Evolutionary conservation across 2,888 invertebrate genomes (phyloP), one percentile per base, ranked within the genome.

Genomic region (Acanthosepion esculentum): DNA sequence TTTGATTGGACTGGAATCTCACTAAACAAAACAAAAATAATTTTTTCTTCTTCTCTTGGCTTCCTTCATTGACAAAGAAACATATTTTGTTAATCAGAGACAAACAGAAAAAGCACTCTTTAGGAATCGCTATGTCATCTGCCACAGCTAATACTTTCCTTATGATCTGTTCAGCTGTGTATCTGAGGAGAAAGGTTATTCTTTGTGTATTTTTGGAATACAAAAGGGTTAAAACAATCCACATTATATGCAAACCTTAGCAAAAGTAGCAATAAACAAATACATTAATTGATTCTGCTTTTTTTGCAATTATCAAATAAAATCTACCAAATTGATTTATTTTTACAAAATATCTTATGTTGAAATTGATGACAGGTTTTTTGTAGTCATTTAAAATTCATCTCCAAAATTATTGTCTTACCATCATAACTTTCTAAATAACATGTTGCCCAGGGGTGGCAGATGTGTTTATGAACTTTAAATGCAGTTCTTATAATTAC

Each of bases 1-100:
- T 78, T 78, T 78, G 78, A 78, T 78, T 78, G 78, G 78, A n/a
- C 78, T 78, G n/a, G 78, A 78, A 78, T 78, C n/a, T 78, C 78
- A 78, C 78, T n/a, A 78, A 78, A 15, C n/a, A 78, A 78, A 78
- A 78, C 78, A 78, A 78, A 78, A 78, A 78, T 78, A n/a, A 78
- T 18, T 41, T 33, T n/a, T 78, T 78, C 33, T 59, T 78, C 33
- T 78, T 78, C n/a, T 78, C 78, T 78, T 78, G 33, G n/a, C 78
- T 78, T 78, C n/a, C n/a, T 15, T 78, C 78, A 78, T 78, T 78
- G 78, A 78, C 78, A 78, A 78, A 78, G 78, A 78, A n/a, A 78
- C 78, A 78, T 59, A 59, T 78, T 78, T 78, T 78, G 15, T n/a
- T 78, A 78, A 78, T 78, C n/a, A 78, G 33, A 78, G 78, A 78